Evolutionary conservation across 1,140 invertebrate species (phyloP), one percentile per base, ranked within the genome.

Genomic region (Aleiodes sp.): DNA sequence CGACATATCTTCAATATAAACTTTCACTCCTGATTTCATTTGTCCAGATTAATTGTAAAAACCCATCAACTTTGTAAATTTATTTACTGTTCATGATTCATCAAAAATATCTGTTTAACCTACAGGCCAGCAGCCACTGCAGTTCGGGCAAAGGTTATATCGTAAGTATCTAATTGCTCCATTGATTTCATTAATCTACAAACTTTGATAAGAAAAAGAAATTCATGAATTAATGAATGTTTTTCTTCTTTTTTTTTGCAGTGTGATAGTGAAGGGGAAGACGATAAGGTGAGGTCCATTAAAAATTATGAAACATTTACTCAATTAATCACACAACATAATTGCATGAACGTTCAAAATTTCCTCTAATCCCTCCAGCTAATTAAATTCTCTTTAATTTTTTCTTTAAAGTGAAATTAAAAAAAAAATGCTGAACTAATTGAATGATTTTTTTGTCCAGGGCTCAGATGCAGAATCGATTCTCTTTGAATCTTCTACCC

Each of bases 181-280:
- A 29, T 37, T 68, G 33, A 52, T 57, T 61, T 26, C 68, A 46
- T 69, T 9, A 57, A 52, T 19, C 43, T 59, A 41, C 26, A 60
- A 71, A n/a, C n/a, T 21, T 70, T 61, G 56, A 70, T 70, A 37
- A 39, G 31, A 31, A 2, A 41, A 33, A 24, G 33, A 39, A 65
- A 29, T 68, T 57, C 24, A 63, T 46, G 4, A 12, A 24, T 39
- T 43, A 37, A 31, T 56, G 12, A 37, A 65, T 56, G 16, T 59
- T 72, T 70, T 62, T 43, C 12, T 41, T 65, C 86, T 85, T 85
- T 86, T 79, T 78, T 87, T 78, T 93, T 92, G 73, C 89, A 94
- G 93, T 94, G 93, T 94, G 93, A 94, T 94, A 94, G 92, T 90
- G 92, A 93, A 90, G 92, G 92, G 87, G 92, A 93, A 87, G 92